A percentile compares a stretch with the other conserved stretches of the same genome.
These are phyloP conservation scores for Tor tambroides DNA, from an alignment of 2,113 vertebrate species.

Conservation along the genomic window DNA sequence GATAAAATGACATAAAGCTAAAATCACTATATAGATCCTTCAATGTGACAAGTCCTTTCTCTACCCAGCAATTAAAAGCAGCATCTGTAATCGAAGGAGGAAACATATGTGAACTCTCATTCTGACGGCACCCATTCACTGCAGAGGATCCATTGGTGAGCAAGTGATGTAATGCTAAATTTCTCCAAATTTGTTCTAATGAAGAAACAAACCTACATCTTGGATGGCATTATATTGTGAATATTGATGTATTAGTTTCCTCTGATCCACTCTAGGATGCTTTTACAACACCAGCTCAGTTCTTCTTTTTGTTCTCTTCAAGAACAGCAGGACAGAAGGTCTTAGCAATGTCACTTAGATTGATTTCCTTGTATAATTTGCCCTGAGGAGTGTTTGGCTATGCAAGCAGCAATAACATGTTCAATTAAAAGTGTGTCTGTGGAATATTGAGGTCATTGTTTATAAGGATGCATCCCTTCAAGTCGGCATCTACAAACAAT, in stretches of 20 bases:
- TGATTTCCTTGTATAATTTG: slow-evolving; percentile 29
- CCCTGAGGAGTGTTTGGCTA: slow-evolving; percentile 28
- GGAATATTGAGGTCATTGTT: slow-evolving; percentile 58
- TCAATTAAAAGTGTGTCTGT: slow-evolving; percentile 51
- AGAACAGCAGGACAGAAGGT: not conserved
- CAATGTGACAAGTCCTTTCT: not conserved
- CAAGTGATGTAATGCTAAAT: no score
- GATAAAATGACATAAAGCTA: no score
- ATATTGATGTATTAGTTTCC: no score
- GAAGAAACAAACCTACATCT: no score
- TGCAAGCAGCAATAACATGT: slow-evolving; percentile 39
- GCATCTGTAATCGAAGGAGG: not conserved
- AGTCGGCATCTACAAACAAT: slow-evolving; percentile 57
- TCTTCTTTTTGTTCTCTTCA: slow-evolving; percentile 2
- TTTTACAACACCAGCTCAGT: not conserved
- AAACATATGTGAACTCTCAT: not conserved
- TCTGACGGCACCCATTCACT: no score
- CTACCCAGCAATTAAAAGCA: not conserved
- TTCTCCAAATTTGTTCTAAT: no score
- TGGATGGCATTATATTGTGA: no score
- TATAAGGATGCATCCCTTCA: slow-evolving; percentile 49
- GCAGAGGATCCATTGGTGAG: no score
- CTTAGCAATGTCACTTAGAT: slow-evolving; percentile 11
- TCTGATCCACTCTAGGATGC: not conserved
- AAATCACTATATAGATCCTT: not conserved